Base-by-base conservation (phyloP, 2,888 invertebrate species). In the Amphipyra berbera region DNA sequence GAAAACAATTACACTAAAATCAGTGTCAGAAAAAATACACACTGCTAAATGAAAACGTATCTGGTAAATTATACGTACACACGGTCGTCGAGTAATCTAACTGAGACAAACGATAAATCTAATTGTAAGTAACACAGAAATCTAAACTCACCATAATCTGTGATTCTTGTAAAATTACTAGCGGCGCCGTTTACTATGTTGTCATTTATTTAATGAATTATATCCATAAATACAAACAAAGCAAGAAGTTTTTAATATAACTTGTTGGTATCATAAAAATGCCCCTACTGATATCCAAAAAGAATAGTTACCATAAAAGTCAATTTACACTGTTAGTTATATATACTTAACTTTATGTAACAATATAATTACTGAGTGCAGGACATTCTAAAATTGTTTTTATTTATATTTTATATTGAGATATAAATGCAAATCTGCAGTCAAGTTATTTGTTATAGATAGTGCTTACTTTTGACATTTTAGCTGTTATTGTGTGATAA, bases 121-220 rank as follows among this genome's bases (percentile, higher is more conserved):
- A 59, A 47, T 47, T 47, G 57, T 48, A 57, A 57, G 57, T 61
- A 62, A 60, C 49, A 76, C 58, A 61, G 56, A 54, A 69, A 66
- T 14, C 6, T 12, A 37, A 61, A 69, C 70, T 79, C 38, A 79
- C 80, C 78, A 64, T 76, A 76, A 45, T 70, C 60, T 67, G 48
- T 64, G 54, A 65, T 41, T 53, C 49, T 55, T 62, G 21, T 47
- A 33, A 45, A 68, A 50, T 59, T 56, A 57, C 13, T 58, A 55
- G 37, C 53, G 42, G 38, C 52, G 37, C 48, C 46, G 63, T 63
- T 44, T 37, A 59, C 35, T 56, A 71, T 61, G 49, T 56, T 79
- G 63, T 66, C 61, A 73, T 66, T 61, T n/a, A n/a, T 69, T 61
- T 56, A 49, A 50, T 68, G 64, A 60, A 61, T 50, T 54, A 41